These are phyloP conservation scores for Lagodon rhomboides DNA, from an alignment of 2,797 vertebrate species.

Conservation along the genomic window DNA sequence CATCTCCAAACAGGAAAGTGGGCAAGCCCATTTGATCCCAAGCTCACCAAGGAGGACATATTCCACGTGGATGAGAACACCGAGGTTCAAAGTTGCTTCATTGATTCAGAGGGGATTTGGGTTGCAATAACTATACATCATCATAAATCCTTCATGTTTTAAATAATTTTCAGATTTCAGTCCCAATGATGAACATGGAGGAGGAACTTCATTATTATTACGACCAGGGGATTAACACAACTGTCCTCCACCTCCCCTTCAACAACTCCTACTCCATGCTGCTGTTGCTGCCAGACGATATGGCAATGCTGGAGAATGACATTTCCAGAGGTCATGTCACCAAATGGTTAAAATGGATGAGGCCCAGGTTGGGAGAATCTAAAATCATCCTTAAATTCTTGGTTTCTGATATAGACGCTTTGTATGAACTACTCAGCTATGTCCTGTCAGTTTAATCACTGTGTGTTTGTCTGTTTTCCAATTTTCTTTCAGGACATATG, in stretches of 20 bases:
- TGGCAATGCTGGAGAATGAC: constrained; percentile 72
- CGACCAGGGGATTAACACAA: constrained; percentile 70
- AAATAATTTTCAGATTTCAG: constrained; percentile 70
- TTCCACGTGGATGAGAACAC: constrained; percentile 77
- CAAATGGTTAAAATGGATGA: constrained; percentile 82
- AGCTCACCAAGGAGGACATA: constrained; percentile 32
- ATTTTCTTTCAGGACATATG: constrained; percentile 54
- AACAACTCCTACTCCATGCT: constrained; percentile 84
- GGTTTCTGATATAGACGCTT: not conserved
- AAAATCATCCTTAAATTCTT: not conserved
- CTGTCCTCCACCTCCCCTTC: constrained; percentile 82
- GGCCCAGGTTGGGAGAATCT: constrained; percentile 56
- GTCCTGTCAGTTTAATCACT: not conserved
- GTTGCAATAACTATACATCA: not conserved
- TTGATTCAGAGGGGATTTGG: not conserved
- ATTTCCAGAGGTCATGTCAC: constrained; percentile 67
- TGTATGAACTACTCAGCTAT: not conserved
- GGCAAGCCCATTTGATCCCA: constrained; percentile 73
- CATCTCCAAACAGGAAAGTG: constrained; percentile 78
- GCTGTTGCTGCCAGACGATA: constrained; percentile 77
- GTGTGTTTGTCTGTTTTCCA: not conserved
- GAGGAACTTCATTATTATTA: constrained; percentile 36
- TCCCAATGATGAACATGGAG: constrained; percentile 83
- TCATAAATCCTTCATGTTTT: not conserved
- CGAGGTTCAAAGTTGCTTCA: constrained; percentile 49